Percentiles rank a stretch among this genome's conserved stretches.
These are phyloP conservation scores for Brachypalpus laphriformis DNA, from an alignment of 2,888 invertebrate species.

Conservation along the genomic window DNA sequence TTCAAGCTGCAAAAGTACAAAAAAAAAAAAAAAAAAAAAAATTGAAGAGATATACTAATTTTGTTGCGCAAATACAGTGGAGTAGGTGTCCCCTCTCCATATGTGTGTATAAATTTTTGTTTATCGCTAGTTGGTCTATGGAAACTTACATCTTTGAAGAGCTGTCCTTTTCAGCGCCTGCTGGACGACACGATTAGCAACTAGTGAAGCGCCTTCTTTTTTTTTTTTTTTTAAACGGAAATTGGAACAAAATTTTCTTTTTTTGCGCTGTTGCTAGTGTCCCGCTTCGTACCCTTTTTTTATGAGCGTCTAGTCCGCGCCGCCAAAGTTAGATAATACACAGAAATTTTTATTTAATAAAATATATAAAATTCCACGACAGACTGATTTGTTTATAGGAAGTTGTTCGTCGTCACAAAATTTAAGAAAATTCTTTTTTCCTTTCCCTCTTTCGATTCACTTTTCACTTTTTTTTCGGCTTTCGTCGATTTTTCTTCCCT, in stretches of 20 bases:
- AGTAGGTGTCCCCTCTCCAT: slow-evolving; percentile 27
- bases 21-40: not conserved
- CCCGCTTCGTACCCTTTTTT: not conserved
- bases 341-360: slow-evolving; percentile 11
- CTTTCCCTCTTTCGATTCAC: slow-evolving; percentile 3
- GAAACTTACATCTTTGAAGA: slow-evolving; percentile 35
- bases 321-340: slow-evolving; percentile 61
- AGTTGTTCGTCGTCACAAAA: not conserved
- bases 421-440: not conserved
- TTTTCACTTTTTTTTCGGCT: slow-evolving; percentile 22
- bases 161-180: not conserved
- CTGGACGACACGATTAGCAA: slow-evolving; percentile 34
- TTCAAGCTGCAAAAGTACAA: slow-evolving; percentile 35
- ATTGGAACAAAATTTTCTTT: not conserved
- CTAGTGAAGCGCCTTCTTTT: slow-evolving; percentile 41
- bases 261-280: not conserved
- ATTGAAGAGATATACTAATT: not conserved
- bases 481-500: slow-evolving; percentile 8
- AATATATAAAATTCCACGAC: slow-evolving; percentile 1
- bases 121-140: not conserved
- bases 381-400: slow-evolving; percentile 33
- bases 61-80: slow-evolving; percentile 42
- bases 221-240: not conserved
- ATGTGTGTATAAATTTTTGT: slow-evolving; percentile 34
- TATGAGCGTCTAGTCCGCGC: slow-evolving; percentile 15